These are phyloP conservation scores for Benthosema pterotum DNA, from an alignment of 2,797 vertebrate species.

Conservation along the genomic window DNA sequence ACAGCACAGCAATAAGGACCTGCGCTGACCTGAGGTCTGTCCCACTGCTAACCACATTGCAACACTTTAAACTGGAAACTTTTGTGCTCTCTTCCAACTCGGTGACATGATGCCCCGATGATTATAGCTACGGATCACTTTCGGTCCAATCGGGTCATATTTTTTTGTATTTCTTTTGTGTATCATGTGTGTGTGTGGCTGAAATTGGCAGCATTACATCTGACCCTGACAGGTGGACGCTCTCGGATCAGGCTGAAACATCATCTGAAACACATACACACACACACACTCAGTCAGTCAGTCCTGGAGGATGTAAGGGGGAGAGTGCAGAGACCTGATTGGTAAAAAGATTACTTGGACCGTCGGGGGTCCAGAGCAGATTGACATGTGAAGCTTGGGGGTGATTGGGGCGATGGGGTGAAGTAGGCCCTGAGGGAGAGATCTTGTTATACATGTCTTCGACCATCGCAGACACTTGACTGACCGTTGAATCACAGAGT, in stretches of 20 bases:
- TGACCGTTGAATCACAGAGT: conserved; percentile 67
- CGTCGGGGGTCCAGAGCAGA: conserved; percentile 55
- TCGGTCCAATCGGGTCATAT: conserved; percentile 49
- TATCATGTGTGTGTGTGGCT: not conserved
- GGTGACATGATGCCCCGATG: conserved; percentile 49
- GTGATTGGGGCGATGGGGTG: conserved; percentile 46
- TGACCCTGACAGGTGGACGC: conserved; percentile 40
- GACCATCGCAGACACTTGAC: conserved; percentile 52
- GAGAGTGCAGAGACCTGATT: conserved; percentile 53
- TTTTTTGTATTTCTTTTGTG: conserved; percentile 18
- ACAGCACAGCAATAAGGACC: conserved; percentile 6
- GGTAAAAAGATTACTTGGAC: conserved; percentile 68
- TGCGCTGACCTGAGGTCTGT: conserved; percentile 2
- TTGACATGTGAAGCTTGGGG: conserved; percentile 49
- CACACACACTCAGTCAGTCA: conserved; percentile 2
- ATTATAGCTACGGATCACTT: conserved; percentile 55
- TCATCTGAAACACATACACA: conserved; percentile 16
- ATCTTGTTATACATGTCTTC: conserved; percentile 61
- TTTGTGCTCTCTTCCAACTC: conserved; percentile 36
- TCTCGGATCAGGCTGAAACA: conserved; percentile 22
- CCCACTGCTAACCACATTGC: conserved; percentile 36
- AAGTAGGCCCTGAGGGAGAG: conserved; percentile 6
- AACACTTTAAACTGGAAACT: conserved; percentile 34
- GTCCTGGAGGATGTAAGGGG: conserved; percentile 8
- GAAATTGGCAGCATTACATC: conserved; percentile 45